Evolutionary conservation across 2,797 vertebrate species (phyloP).

Genomic region (Serranus cabrilla): DNA sequence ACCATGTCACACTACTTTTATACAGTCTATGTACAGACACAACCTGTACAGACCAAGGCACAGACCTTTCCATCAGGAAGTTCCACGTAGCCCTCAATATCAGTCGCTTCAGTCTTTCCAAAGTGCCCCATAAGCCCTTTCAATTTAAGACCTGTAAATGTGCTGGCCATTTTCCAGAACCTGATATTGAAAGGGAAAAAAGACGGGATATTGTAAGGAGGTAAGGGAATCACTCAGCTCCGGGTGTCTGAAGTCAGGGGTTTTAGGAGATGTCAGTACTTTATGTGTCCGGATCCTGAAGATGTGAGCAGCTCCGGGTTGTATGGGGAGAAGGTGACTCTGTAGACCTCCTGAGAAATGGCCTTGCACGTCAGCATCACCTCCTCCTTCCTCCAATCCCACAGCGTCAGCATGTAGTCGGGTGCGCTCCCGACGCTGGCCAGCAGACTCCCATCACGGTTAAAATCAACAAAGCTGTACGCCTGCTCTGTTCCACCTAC

Average conservation of each 20-base stretch:
- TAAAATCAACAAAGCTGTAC: constrained; percentile 91
- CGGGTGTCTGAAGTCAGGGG: background rate
- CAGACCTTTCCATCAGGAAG: constrained; percentile 94
- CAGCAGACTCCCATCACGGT: constrained; percentile 87
- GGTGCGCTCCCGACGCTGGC: constrained; percentile 90
- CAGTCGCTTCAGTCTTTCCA: constrained; percentile 90
- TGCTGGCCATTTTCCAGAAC: constrained; percentile 94
- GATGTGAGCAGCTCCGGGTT: constrained; percentile 91
- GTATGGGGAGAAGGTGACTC: constrained; percentile 92
- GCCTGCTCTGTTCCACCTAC: constrained; percentile 88
- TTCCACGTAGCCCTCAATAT: constrained; percentile 91
- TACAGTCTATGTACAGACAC: background rate
- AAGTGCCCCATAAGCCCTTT: constrained; percentile 93
- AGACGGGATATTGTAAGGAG: no score
- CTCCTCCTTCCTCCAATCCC: constrained; percentile 94
- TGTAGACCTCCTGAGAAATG: constrained; percentile 92
- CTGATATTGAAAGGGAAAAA: constrained; percentile 70
- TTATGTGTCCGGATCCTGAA: constrained; percentile 93
- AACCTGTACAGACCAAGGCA: background rate
- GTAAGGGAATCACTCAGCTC: background rate
- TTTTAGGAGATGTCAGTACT: constrained; percentile 73
- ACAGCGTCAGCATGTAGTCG: constrained; percentile 93
- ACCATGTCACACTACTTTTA: no score
- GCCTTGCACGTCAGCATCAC: constrained; percentile 90
- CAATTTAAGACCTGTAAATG: constrained; percentile 93